Percentiles rank a stretch among this genome's conserved stretches.
These are phyloP conservation scores for Cyanoliseus patagonus DNA, from an alignment of 2,113 vertebrate genomes.

Conservation along the genomic window DNA sequence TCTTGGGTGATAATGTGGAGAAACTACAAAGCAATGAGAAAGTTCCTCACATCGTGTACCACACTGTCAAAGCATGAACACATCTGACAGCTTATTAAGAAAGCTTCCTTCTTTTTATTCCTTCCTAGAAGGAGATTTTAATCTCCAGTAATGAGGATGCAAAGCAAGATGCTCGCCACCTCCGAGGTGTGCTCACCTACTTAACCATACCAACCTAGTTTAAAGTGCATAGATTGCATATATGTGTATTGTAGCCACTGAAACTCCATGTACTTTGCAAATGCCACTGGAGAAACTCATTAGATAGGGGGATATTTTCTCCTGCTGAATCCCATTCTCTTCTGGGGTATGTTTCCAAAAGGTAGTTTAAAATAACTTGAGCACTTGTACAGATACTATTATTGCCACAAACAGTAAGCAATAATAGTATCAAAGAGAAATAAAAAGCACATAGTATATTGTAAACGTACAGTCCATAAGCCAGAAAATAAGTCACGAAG, in stretches of 20 bases:
- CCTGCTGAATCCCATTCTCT: background rate
- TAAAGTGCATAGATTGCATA: background rate
- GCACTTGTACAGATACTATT: background rate
- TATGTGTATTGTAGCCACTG: background rate
- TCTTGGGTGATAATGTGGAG: background rate
- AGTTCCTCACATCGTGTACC: background rate
- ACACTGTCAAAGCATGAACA: background rate
- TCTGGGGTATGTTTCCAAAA: background rate
- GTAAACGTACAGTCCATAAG: background rate
- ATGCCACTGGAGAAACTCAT: background rate
- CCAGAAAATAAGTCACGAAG: background rate
- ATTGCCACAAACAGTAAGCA: background rate
- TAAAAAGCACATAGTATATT: rapidly evolving
- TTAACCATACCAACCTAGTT: background rate
- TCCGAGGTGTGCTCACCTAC: background rate
- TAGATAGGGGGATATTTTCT: background rate
- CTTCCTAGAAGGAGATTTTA: background rate
- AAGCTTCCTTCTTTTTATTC: background rate
- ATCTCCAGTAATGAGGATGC: background rate
- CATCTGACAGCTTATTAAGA: background rate
- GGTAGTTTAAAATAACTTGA: background rate
- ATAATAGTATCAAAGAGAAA: background rate
- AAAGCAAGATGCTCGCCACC: background rate
- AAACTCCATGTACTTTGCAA: background rate
- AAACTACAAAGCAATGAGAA: background rate